Evolutionary conservation across 2,888 invertebrate genomes (phyloP), one percentile per base, ranked within the genome.

Genomic region (Drosophila engyochracea): DNA sequence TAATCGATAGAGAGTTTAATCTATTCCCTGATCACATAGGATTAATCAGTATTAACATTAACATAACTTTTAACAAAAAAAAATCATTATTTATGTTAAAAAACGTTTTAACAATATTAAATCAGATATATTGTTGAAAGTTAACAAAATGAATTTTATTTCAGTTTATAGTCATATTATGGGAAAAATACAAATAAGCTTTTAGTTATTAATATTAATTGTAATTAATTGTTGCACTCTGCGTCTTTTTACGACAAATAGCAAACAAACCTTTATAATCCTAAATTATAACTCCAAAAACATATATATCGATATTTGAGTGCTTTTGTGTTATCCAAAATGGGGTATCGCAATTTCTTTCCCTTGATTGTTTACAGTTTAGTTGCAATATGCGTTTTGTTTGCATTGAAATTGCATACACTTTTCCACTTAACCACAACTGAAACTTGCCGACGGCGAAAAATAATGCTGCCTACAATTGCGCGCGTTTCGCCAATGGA

Each of bases 361-460:
- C 22, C 9, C 0, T 35, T 25, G 1, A 16, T 19, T 6, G 7
- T 19, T 28, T 25, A 54, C 41, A 25, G 30, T 51, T 70, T 19
- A 22, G 0, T 16, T 49, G 25, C 22, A 31, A 25, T 12, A n/a
- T 22, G 0, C 19, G 55, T 51, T 58, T 58, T 35, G 22, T 0
- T 51, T 35, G 25, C 44, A 35, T 67, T 39, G 14, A 30, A 16
- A 35, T 12, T 57, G 14, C 35, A 3, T 37, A 3, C 53, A 62
- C 54, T 37, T 25, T 41, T 49, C 31, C 72, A 70, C 62, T 65
- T 52, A 35, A 2, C 12, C 62, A 49, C 41, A 28, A 54, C 22
- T 33, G 22, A 37, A 53, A 19, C 51, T 53, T 35, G 39, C 89
- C 86, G 90, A 74, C 86, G 86, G 86, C 70, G 35, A 72, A 65